These are phyloP conservation scores for Hypselothyrea guttata DNA, from an alignment of 2,888 invertebrate genomes.

Conservation along the genomic window DNA sequence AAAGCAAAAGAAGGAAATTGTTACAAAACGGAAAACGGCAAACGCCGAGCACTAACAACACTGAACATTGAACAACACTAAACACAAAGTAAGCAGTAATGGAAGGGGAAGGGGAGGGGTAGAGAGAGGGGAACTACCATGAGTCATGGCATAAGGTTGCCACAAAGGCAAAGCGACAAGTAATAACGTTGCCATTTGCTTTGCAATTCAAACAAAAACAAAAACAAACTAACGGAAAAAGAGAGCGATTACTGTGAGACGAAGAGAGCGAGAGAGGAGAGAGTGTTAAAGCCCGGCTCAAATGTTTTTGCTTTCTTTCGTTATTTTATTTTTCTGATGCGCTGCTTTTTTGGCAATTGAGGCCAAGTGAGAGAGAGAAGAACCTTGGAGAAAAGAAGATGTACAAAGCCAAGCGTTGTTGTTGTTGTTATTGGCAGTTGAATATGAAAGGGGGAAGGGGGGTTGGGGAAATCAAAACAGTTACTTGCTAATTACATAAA, in stretches of 20 bases:
- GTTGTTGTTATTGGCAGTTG: neutral
- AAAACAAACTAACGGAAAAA: constrained; percentile 60
- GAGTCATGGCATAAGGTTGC: constrained; percentile 37
- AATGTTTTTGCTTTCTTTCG: constrained; percentile 18
- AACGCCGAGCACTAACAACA: constrained; percentile 5
- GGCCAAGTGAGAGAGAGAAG: constrained; percentile 47
- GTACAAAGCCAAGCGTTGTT: neutral
- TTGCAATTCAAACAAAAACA: constrained; percentile 54
- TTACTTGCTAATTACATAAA: constrained; percentile 35
- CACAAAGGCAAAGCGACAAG: constrained; percentile 32
- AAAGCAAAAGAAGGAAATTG: constrained; percentile 33
- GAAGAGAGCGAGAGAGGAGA: constrained; percentile 6
- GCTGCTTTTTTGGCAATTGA: constrained; percentile 54
- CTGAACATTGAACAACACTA: constrained; percentile 17
- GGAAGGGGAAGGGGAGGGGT: too few species aligned
- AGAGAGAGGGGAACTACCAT: constrained; percentile 51
- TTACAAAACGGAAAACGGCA: constrained; percentile 44
- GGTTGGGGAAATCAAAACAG: constrained; percentile 28
- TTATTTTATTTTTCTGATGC: constrained; percentile 18
- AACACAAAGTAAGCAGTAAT: too few species aligned
- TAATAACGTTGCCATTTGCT: constrained; percentile 30
- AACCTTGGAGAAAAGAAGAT: constrained; percentile 24
- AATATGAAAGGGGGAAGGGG: neutral
- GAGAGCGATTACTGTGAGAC: too few species aligned
- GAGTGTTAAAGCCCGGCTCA: constrained; percentile 27